These are phyloP conservation scores for Brachypalpus laphriformis DNA, from an alignment of 2,888 invertebrate species.

Conservation along the genomic window DNA sequence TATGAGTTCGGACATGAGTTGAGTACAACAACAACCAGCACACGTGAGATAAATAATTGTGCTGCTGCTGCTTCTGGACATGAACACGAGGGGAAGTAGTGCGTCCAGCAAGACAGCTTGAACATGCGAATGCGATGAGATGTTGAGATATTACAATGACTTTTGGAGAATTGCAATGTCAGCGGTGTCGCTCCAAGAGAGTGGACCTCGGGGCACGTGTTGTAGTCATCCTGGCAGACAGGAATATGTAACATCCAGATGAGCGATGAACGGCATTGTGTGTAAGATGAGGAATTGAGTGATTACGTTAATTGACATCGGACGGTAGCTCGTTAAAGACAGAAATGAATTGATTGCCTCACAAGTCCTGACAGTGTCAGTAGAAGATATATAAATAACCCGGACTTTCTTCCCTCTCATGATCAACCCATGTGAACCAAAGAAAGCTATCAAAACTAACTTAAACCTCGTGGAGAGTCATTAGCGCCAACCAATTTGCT, in stretches of 20 bases:
- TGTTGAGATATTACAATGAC: slow-evolving; percentile 38
- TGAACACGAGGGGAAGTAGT: not conserved
- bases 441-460: not conserved
- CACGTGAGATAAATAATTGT: slow-evolving; percentile 69
- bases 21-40: slow-evolving; percentile 26
- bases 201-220: slow-evolving; percentile 13
- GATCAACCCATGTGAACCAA: not conserved
- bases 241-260: slow-evolving; percentile 23
- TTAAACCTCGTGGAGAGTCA: not conserved
- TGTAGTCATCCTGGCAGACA: not conserved
- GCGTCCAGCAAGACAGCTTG: not conserved
- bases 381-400: not conserved
- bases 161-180: slow-evolving; percentile 26
- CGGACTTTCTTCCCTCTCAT: not conserved
- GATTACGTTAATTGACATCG: slow-evolving; percentile 33
- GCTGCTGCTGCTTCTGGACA: slow-evolving; percentile 14
- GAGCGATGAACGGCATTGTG: slow-evolving; percentile 32
- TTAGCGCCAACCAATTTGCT: not conserved
- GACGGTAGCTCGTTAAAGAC: not conserved
- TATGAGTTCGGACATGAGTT: slow-evolving; percentile 40
- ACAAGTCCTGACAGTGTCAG: not conserved
- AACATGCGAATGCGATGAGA: slow-evolving; percentile 26
- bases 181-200: not conserved
- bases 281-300: slow-evolving; percentile 28
- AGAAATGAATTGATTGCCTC: not conserved